Base-by-base conservation (phyloP, 2,797 vertebrate species). In the Margarornis squamiger region DNA sequence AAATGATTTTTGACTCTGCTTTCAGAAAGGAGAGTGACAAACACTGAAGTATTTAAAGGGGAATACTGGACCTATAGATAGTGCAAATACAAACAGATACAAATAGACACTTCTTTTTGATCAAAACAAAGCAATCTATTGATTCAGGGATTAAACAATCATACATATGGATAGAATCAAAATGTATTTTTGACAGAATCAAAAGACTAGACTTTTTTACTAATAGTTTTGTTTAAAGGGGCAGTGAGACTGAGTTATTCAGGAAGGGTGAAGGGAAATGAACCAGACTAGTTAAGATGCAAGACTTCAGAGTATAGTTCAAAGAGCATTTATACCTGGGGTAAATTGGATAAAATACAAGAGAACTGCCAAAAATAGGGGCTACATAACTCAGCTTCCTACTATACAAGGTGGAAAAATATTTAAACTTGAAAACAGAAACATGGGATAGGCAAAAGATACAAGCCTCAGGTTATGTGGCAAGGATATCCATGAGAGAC, bases 191-290 rank as follows among this genome's bases (percentile, higher is more conserved):
- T 19, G 51, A 45, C 0, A n/a, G 34, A 75, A 72, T 14, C 24
- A 66, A 76, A 86, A 62, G 6, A 72, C 43, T 32, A 83, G 43
- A 66, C 46, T 26, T 36, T 74, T 86, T 70, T 30, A 58, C 20
- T 26, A 61, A 3, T 39, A 30, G 6, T 46, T 92, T 74, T 62
- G 19, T 54, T 77, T 82, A 39, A 73, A 85, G 32, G 8, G 19
- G 6, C 18, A 83, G 29, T 1, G 0, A 88, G 38, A 80, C n/a
- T 5, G 20, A 79, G 18, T 38, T 90, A 70, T 34, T 55, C 13
- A 27, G 24, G 11, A 77, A 20, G 26, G 9, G 26, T 7, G 6
- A 2, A 4, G 13, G 4, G 3, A 4, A 48, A 52, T 6, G 6
- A 80, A 38, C 29, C 29, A 14, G 7, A 46, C n/a, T 52, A 48